Conservation (phyloP, 2,888 invertebrate genomes). For the Therioaphis trifolii region DNA sequence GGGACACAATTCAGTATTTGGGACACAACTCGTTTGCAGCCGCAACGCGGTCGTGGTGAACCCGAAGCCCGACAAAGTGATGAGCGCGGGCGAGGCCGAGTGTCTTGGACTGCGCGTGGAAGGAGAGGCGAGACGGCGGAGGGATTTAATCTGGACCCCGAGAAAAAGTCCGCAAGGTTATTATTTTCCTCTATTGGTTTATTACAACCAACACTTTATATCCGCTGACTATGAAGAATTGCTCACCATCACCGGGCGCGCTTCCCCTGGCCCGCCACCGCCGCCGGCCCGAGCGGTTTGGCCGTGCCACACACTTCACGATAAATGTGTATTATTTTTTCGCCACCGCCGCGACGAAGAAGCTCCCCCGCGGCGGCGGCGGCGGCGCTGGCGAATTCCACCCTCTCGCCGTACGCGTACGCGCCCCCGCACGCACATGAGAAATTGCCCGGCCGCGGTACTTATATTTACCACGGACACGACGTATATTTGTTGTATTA, state of each 20-base stretch:
- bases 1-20: too few relatives aligned
- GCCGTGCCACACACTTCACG: neutral
- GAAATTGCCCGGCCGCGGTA: conserved; percentile 39
- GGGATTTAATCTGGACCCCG: conserved; percentile 60
- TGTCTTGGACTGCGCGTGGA: neutral
- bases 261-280: neutral
- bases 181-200: conserved; percentile 60
- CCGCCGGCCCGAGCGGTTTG: neutral
- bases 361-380: conserved; percentile 27
- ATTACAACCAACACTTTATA: conserved; percentile 62
- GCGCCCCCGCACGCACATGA: conserved; percentile 16
- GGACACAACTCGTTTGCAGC: too few relatives aligned
- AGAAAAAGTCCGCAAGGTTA: conserved; percentile 60
- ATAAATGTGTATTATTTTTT: conserved; percentile 58
- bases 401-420: conserved; percentile 11
- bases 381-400: conserved; percentile 21
- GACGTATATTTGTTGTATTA: too few relatives aligned
- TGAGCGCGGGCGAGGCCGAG: neutral
- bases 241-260: conserved; percentile 19
- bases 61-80: neutral
- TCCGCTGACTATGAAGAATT: conserved; percentile 62
- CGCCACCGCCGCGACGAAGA: neutral
- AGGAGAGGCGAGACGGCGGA: neutral
- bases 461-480: conserved; percentile 26
- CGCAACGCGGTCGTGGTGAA: neutral